Conservation (phyloP, 2,797 vertebrate genomes). For the Sebastes nivosus region DNA sequence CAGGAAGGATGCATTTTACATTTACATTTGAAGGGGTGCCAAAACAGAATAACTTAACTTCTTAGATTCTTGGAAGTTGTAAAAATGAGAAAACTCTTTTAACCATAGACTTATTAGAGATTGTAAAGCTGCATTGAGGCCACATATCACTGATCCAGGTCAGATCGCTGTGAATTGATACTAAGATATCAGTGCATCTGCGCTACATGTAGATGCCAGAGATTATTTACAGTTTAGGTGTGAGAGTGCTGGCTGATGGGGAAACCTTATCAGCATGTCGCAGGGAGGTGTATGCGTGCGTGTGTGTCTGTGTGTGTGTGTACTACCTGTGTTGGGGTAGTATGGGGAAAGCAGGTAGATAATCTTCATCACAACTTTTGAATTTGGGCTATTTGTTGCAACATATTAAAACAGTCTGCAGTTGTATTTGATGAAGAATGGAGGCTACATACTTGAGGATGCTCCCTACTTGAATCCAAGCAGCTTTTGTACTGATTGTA, state of each 20-base stretch:
- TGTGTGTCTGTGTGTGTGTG: not conserved
- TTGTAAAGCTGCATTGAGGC: not conserved
- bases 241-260: conserved; percentile 3
- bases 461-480: not conserved
- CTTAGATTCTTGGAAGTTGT: not conserved
- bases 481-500: conserved; percentile 7
- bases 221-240: not conserved
- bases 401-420: not conserved
- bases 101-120: not conserved
- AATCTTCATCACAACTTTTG: not conserved
- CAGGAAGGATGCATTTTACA: not conserved
- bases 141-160: not conserved
- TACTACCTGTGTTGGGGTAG: not conserved
- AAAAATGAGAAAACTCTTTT: not conserved
- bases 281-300: not conserved
- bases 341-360: not conserved
- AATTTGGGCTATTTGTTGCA: not conserved
- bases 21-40: not conserved
- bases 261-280: conserved; percentile 28
- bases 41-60: not conserved
- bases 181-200: conserved; percentile 1
- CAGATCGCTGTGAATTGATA: not conserved
- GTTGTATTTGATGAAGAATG: not conserved
- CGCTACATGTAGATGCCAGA: not conserved
- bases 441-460: not conserved